Evolutionary conservation across 2,113 vertebrate genomes (phyloP), one percentile per base, ranked within the genome.

Genomic region (Nycticebus coucang): DNA sequence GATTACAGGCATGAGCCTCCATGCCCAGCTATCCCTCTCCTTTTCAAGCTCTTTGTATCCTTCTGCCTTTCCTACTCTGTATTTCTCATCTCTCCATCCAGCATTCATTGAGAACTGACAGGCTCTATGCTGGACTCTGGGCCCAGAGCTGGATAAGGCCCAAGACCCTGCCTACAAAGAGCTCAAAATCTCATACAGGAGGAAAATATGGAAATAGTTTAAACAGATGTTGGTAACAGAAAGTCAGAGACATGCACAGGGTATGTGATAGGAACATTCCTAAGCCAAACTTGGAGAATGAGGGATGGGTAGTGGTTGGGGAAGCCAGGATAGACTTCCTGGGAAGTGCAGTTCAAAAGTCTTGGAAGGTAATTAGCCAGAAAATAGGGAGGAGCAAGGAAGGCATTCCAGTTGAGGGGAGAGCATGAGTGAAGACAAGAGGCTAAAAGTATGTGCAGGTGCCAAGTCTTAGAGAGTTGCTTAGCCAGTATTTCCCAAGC

Each of bases 171-270:
- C 33, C 82, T 74, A 35, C 30, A n/a, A 91, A 45, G 83, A 78
- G 30, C 28, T 95, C 50, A 96, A 59, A 87, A 83, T 91, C 24
- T 35, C 57, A 91, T 53, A 5, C 8, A 53, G 60, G 45, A 62
- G 50, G 41, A 6, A 93, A 80, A 86, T 82, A 91, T 60, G 37
- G 80, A 78, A 94, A 82, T 30, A 5, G 13, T 87, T 66, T 91
- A 41, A 55, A 69, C 64, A 69, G 30, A 69, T 4, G 1, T 5
- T 72, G 41, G 24, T 69, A 91, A 84, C 26, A 74, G 53, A 55
- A 95, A 50, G 71, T 68, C 79, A 35, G 60, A 91, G 50, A 41
- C 19, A 30, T 37, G 28, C 57, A 41, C 35, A 83, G n/a, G n/a
- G 37, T 26, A 21, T 21, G 21, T 21, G 21, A 89, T 45, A 9